Base-by-base conservation (phyloP, 2,113 vertebrate species). In the Cyanoliseus patagonus region DNA sequence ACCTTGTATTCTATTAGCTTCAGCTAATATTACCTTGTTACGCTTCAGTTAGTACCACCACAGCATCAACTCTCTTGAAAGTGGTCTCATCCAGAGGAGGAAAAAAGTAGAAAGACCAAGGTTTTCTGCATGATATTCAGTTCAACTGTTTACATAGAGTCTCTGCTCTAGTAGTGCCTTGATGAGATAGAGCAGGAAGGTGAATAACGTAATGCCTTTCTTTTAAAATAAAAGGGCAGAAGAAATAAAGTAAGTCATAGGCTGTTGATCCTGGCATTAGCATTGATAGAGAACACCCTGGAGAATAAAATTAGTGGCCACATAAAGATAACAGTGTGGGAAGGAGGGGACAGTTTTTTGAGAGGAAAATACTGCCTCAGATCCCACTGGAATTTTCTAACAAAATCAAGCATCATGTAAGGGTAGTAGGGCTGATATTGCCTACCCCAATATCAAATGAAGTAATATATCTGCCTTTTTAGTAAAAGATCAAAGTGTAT, bases 101-200 rank as follows among this genome's bases (percentile, higher is more conserved):
- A 51, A 68, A 80, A 74, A 16, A 1, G 3, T 14, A 62, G 51
- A 47, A 78, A 49, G 27, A 22, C 6, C 2, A 2, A 1, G 1
- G 2, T 39, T 82, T 84, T 47, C 16, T 41, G 20, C 37, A 66
- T 13, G 67, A 30, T 19, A 10, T 11, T 52, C 20, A 30, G 7
- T 62, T 39, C 49, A 64, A 19, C 9, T 13, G 0, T 77, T 83
- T 46, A 6, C 23, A 6, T 37, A 19, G 8, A 63, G 49, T 13
- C 25, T 61, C 20, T 68, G 10, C 20, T 64, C 23, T n/a, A 37
- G 4, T 5, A 72, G 5, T 17, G 6, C 13, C 44, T 22, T 80
- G 10, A 23, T 57, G 70, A 35, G 9, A 63, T 17, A 42, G 6
- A 12, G 23, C 6, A 39, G 10, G 24, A 57, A 74, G 11, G 2